Conservation (phyloP, 1,140 invertebrate genomes). For the Hycleus cichorii region DNA sequence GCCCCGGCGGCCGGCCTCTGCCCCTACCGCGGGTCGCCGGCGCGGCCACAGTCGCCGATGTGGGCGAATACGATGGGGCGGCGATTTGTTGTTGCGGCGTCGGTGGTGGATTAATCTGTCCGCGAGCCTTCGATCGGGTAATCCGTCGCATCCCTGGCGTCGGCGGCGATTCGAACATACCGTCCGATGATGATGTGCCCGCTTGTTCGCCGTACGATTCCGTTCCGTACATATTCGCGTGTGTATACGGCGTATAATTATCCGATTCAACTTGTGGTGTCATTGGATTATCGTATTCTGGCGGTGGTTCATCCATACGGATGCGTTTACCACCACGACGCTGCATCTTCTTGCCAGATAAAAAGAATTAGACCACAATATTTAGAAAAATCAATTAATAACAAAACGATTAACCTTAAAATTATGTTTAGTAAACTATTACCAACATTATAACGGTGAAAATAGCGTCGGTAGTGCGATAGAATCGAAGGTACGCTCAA, state of each 20-base stretch:
- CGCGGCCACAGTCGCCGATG: constrained; percentile 3
- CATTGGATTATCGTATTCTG: constrained; percentile 76
- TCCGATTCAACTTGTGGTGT: constrained; percentile 58
- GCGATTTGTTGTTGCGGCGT: background rate
- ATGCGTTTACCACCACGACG: constrained; percentile 79
- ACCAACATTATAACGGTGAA: too few relatives aligned
- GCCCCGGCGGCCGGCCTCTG: constrained; percentile 42
- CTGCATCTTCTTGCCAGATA: constrained; percentile 52
- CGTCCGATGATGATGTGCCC: constrained; percentile 34
- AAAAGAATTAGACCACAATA: background rate
- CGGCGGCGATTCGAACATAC: constrained; percentile 40
- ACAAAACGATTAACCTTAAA: background rate
- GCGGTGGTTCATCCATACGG: constrained; percentile 83
- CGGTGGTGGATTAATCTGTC: constrained; percentile 33
- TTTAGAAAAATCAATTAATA: background rate
- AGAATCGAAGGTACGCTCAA: too few relatives aligned
- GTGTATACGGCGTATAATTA: constrained; percentile 40
- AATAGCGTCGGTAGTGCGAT: too few relatives aligned
- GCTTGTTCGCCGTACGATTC: constrained; percentile 35
- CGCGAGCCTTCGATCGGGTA: constrained; percentile 44
- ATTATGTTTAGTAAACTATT: background rate
- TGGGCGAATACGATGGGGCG: constrained; percentile 28
- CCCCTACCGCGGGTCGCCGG: constrained; percentile 28
- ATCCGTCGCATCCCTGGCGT: constrained; percentile 41
- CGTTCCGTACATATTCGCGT: constrained; percentile 25